A percentile compares a stretch with the other conserved stretches of the same genome.
Conservation (phyloP, 1,140 invertebrate genomes). For the Trachelipus rathkii region DNA sequence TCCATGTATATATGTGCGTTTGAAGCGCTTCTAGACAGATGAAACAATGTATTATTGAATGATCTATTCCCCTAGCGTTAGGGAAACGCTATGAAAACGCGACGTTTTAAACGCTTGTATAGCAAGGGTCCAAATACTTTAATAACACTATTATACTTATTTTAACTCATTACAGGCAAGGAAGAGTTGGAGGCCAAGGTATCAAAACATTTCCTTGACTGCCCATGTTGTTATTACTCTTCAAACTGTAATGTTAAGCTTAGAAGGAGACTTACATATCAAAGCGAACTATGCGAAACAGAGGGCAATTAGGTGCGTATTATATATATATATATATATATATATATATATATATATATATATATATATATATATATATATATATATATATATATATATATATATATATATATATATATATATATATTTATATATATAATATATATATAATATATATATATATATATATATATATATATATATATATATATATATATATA, state of each 20-base stretch:
- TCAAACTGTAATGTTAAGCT: conserved; percentile 47
- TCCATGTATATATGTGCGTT: too few species aligned
- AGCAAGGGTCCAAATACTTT: too few species aligned
- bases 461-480: too few species aligned
- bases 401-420: not conserved
- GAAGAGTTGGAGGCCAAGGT: not conserved
- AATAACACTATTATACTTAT: not conserved
- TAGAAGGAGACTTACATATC: conserved; percentile 46
- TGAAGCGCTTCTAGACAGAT: too few species aligned
- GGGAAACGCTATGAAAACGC: too few species aligned
- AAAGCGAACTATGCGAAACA: conserved; percentile 14
- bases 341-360: conserved; percentile 10
- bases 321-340: not conserved
- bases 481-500: too few species aligned
- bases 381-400: conserved; percentile 15
- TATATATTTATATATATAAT: too few species aligned
- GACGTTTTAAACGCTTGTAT: too few species aligned
- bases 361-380: conserved; percentile 15
- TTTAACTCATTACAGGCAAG: not conserved
- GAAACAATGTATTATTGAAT: too few species aligned
- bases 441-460: too few species aligned
- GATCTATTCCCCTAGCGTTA: too few species aligned
- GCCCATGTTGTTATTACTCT: conserved; percentile 55
- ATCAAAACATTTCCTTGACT: conserved; percentile 52
- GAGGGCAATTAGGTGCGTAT: conserved; percentile 13